These are phyloP conservation scores for Tiliacea aurago DNA, from an alignment of 2,888 invertebrate species.

Conservation along the genomic window DNA sequence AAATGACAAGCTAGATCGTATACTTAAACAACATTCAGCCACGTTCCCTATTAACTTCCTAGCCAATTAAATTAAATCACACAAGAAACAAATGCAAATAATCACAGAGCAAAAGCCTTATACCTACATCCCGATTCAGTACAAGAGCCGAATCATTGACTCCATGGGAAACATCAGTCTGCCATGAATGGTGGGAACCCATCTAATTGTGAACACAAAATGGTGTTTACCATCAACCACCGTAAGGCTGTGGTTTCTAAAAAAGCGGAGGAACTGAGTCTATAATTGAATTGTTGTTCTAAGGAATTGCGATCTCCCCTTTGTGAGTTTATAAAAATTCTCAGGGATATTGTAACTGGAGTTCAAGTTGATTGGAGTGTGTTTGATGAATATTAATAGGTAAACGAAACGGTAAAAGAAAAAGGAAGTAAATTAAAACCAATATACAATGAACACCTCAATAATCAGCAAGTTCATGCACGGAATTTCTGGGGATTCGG, in stretches of 20 bases:
- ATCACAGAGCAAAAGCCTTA: constrained; percentile 19
- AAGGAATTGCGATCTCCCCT: constrained; percentile 34
- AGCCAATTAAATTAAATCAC: constrained; percentile 8
- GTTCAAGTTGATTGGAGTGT: neutral
- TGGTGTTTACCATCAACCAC: constrained; percentile 61
- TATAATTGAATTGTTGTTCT: constrained; percentile 46
- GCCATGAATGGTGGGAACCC: constrained; percentile 72
- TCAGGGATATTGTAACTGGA: constrained; percentile 53
- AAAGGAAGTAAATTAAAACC: neutral
- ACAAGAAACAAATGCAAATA: constrained; percentile 40
- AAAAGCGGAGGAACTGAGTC: constrained; percentile 35
- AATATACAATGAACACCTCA: neutral
- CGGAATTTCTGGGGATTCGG: neutral
- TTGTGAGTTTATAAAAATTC: constrained; percentile 42
- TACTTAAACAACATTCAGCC: neutral
- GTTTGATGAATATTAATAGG: constrained; percentile 12
- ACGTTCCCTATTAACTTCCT: constrained; percentile 2
- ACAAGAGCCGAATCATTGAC: constrained; percentile 65
- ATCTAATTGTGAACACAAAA: constrained; percentile 59
- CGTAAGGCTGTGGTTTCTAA: constrained; percentile 46
- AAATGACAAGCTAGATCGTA: neutral
- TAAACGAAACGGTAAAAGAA: neutral
- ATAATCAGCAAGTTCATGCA: neutral
- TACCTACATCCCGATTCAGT: constrained; percentile 33
- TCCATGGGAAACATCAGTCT: constrained; percentile 70